phyloP scores from a whole-genome alignment of 1,140 invertebrate species.

The Tribolium madens region DNA sequence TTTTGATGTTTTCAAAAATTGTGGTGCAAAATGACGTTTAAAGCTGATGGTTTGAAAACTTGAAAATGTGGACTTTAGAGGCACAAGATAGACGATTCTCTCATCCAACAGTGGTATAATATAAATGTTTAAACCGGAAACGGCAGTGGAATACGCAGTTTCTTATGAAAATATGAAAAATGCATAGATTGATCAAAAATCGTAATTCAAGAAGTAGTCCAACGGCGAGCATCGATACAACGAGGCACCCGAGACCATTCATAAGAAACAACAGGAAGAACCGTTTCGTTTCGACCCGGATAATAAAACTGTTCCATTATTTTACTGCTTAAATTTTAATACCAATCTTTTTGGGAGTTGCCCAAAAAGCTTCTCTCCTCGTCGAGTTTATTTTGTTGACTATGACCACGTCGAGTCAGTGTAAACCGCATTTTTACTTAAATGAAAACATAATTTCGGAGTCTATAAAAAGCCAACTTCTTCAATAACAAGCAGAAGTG shows the following conservation, averaged over 20 bases:
- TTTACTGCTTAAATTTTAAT: constrained; percentile 51
- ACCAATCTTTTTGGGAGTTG: constrained; percentile 33
- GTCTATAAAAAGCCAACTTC: neutral
- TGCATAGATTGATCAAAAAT: constrained; percentile 51
- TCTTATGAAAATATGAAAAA: constrained; percentile 50
- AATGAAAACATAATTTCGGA: constrained; percentile 2
- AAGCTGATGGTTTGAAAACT: constrained; percentile 2
- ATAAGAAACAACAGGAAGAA: constrained; percentile 48
- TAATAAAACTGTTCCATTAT: constrained; percentile 53
- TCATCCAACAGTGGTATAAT: neutral
- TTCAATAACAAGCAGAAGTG: constrained; percentile 2
- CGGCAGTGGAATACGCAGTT: constrained; percentile 24
- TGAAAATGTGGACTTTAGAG: neutral
- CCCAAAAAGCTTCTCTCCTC: constrained; percentile 8
- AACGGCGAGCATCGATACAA: constrained; percentile 49
- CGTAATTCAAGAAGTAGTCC: constrained; percentile 47
- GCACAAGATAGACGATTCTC: neutral
- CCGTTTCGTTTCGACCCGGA: constrained; percentile 36
- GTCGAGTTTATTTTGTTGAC: constrained; percentile 2
- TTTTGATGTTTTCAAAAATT: too few species aligned
- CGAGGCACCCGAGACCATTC: constrained; percentile 40
- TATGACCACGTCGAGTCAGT: too few species aligned
- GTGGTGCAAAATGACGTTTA: neutral
- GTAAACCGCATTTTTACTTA: constrained; percentile 17
- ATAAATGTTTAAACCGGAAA: constrained; percentile 27